Percentiles rank a stretch among this genome's conserved stretches.
phyloP scores from a whole-genome alignment of 2,113 vertebrate genomes.

The Mustelus asterias region DNA sequence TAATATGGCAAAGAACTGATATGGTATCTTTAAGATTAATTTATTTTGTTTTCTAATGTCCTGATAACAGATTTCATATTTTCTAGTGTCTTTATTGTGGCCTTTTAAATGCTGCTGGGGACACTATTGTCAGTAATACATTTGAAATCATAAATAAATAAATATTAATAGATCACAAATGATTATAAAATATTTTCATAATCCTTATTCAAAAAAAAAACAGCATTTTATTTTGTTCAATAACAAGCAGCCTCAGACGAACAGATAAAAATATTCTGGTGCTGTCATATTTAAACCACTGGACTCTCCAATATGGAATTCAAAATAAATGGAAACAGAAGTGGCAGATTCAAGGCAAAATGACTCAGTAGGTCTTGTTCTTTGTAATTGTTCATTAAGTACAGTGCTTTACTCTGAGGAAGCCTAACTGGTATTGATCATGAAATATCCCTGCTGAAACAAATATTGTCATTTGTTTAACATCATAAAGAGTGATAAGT shows the following conservation, averaged over 20 bases:
- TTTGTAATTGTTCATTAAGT: background rate
- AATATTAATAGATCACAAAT: background rate
- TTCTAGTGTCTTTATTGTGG: background rate
- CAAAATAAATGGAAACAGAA: background rate
- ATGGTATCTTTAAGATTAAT: background rate
- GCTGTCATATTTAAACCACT: background rate
- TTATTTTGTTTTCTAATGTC: background rate
- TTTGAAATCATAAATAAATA: background rate
- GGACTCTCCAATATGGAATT: background rate
- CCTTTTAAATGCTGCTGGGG: background rate
- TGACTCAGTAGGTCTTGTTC: background rate
- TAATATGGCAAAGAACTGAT: too few species aligned
- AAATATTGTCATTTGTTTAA: background rate
- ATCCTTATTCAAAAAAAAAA: background rate
- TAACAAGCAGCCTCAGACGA: background rate
- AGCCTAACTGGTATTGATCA: background rate
- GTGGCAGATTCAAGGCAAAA: background rate
- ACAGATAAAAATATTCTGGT: background rate
- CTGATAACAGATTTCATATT: background rate
- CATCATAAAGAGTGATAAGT: background rate
- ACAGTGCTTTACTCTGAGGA: background rate
- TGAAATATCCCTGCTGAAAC: background rate
- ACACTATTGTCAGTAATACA: background rate
- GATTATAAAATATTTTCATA: background rate
- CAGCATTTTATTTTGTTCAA: background rate